Conservation (phyloP, 1,140 invertebrate genomes). For the Drosophila burlai region DNA sequence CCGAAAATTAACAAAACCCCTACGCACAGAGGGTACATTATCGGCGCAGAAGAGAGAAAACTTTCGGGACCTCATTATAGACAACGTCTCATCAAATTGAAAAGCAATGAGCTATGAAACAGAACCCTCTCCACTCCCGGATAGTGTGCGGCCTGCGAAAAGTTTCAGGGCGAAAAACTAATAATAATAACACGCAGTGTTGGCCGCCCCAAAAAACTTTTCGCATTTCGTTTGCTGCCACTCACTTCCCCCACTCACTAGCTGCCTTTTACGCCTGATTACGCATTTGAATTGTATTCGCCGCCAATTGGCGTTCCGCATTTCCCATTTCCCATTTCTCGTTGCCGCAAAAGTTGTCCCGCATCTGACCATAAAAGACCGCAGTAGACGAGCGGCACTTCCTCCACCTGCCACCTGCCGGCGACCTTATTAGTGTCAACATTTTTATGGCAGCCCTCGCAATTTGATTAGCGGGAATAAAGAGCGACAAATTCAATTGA, state of each 20-base stretch:
- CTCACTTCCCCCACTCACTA: slow-evolving; percentile 7
- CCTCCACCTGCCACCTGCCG: slow-evolving; percentile 14
- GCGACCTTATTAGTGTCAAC: slow-evolving; percentile 55
- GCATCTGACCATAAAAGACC: slow-evolving; percentile 22
- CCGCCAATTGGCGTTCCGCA: slow-evolving; percentile 8
- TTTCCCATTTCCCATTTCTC: not conserved
- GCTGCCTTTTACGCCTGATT: slow-evolving; percentile 67
- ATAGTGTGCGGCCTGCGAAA: slow-evolving; percentile 59
- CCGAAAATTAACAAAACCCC: slow-evolving; percentile 69
- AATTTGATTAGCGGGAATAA: slow-evolving; percentile 71
- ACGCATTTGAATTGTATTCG: slow-evolving; percentile 80
- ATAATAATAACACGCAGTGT: slow-evolving; percentile 78
- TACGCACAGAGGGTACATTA: slow-evolving; percentile 1
- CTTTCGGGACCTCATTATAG: slow-evolving; percentile 78
- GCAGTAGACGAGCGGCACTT: slow-evolving; percentile 6
- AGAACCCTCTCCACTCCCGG: slow-evolving; percentile 22
- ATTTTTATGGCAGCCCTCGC: slow-evolving; percentile 50
- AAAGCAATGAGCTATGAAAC: slow-evolving; percentile 85
- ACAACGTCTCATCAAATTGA: slow-evolving; percentile 85
- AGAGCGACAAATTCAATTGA: slow-evolving; percentile 78
- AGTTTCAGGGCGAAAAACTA: slow-evolving; percentile 71
- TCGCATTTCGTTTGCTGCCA: slow-evolving; percentile 73
- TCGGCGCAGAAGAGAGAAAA: slow-evolving; percentile 20
- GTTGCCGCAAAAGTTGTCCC: not conserved
- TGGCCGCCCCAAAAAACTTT: slow-evolving; percentile 70